Conservation (phyloP, 2,113 vertebrate species). For the Phoxinus phoxinus region DNA sequence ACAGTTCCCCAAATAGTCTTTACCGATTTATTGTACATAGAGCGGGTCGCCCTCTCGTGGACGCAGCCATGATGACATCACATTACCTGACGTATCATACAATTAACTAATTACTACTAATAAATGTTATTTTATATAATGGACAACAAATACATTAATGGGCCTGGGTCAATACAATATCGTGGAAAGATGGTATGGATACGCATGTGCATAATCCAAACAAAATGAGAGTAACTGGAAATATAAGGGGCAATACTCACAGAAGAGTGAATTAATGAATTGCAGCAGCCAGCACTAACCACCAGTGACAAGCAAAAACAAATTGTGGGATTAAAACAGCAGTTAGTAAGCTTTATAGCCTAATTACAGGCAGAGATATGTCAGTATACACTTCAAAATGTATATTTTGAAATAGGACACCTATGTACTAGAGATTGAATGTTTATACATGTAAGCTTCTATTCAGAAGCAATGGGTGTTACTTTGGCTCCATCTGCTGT, state of each 20-base stretch:
- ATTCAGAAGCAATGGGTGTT: neutral
- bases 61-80: neutral
- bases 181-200: too few relatives aligned
- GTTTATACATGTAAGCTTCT: neutral
- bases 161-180: neutral
- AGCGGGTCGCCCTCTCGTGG: slow-evolving; percentile 13
- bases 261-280: neutral
- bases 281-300: neutral
- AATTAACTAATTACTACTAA: neutral
- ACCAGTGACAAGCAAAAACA: neutral
- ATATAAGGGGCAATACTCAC: too few relatives aligned
- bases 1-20: neutral
- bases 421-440: neutral
- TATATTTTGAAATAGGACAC: too few relatives aligned
- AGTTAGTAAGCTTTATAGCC: neutral
- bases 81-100: neutral
- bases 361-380: neutral
- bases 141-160: neutral
- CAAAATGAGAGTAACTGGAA: too few relatives aligned
- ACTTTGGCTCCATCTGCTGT: slow-evolving; percentile 46
- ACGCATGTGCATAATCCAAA: too few relatives aligned
- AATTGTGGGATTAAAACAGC: neutral
- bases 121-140: neutral
- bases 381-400: neutral
- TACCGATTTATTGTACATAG: neutral